A percentile compares a stretch with the other conserved stretches of the same genome.
These are phyloP conservation scores for Scaptomyza cyrtandrae DNA, from an alignment of 2,888 invertebrate genomes.

Conservation along the genomic window DNA sequence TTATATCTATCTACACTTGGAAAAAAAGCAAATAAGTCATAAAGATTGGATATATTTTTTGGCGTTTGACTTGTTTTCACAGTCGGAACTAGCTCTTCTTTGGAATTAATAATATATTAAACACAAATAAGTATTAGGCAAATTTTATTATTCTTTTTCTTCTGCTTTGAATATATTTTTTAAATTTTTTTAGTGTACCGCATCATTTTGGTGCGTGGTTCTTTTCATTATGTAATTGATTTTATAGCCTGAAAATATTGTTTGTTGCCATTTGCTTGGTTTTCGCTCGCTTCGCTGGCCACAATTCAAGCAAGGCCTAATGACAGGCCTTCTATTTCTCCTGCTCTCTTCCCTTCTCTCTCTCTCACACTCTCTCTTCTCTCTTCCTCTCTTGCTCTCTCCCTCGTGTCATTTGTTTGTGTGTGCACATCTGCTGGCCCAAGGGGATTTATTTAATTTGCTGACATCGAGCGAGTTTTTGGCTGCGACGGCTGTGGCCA, in stretches of 20 bases:
- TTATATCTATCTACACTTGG: neutral
- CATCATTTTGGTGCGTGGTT: neutral
- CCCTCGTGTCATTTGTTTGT: neutral
- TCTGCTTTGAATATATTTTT: neutral
- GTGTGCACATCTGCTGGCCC: slow-evolving; percentile 72
- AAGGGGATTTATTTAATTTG: slow-evolving; percentile 80
- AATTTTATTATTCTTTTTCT: too few species aligned
- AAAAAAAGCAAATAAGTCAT: neutral
- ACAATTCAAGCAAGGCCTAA: slow-evolving; percentile 51
- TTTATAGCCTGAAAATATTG: slow-evolving; percentile 63
- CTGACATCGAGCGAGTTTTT: slow-evolving; percentile 55
- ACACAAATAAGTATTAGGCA: too few species aligned
- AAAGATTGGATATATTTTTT: too few species aligned
- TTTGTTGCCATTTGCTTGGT: slow-evolving; percentile 27
- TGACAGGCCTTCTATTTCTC: slow-evolving; percentile 32
- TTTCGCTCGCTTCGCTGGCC: slow-evolving; percentile 43
- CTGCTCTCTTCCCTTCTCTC: neutral
- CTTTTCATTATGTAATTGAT: slow-evolving; percentile 79
- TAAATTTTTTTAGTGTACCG: neutral
- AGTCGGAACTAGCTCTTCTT: too few species aligned
- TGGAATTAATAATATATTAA: too few species aligned
- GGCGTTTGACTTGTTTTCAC: too few species aligned
- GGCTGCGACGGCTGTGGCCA: slow-evolving; percentile 55
- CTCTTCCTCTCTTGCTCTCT: neutral
- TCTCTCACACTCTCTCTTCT: too few species aligned